Base-by-base conservation (phyloP, 2,113 vertebrate species). In the Petaurus breviceps region DNA sequence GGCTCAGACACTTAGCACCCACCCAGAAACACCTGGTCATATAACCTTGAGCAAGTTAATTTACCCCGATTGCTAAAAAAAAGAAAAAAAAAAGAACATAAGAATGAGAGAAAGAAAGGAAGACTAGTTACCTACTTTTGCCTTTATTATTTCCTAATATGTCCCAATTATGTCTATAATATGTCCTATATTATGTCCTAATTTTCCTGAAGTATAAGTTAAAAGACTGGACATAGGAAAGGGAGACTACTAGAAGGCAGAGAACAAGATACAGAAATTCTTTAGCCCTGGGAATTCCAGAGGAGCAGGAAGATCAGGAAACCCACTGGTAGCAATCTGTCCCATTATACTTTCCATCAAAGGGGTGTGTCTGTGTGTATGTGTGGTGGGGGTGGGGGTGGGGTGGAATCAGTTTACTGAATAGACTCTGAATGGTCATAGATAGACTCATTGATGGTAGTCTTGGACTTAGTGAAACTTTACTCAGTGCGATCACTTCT, bases 61-160 rank as follows among this genome's bases (percentile, higher is more conserved):
- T n/a, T n/a, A n/a, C n/a, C n/a, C n/a, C n/a, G n/a, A n/a, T n/a
- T n/a, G n/a, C n/a, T n/a, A 90, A 93, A 26, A 57, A 57, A 91
- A 52, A 51, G 22, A 51, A 94, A 92, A 49, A 55, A 47, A 55
- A 47, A 47, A 96, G 4, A 3, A 25, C 24, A 55, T 3, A 54
- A 95, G 51, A 92, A 90, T 92, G 91, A 53, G 22, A 49, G 51
- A 25, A 47, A 94, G 92, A 49, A 47, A 92, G 16, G 53, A 49
- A 94, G 91, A 96, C 89, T 57, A 96, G 96, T 98, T 97, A 96
- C 96, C 97, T 94, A 96, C 97, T 96, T 95, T 92, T 94, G 89
- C 92, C 95, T 96, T 97, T 92, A 94, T 97, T 97, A 97, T 96
- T 77, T 49, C 4, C 2, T 49, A 49, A 49, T 49, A 49, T 49